Base-by-base conservation (phyloP, 2,113 vertebrate genomes). In the Chaenogobius annularis region DNA sequence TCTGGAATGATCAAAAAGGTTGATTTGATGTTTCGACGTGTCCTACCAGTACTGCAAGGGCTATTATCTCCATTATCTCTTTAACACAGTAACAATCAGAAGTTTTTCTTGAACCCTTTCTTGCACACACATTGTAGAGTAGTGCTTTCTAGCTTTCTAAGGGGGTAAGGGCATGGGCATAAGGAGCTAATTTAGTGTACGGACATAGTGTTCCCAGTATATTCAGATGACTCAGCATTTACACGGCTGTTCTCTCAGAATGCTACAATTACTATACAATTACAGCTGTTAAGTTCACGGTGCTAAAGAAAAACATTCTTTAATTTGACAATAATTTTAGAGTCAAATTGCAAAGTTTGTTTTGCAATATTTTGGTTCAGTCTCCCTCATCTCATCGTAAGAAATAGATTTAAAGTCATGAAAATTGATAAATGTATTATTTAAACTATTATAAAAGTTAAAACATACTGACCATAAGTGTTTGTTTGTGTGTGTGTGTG, bases 201-300 rank as follows among this genome's bases (percentile, higher is more conserved):
- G 31, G 13, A 61, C 52, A 23, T 0, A 2, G 59, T 69, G 67
- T 70, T 80, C 58, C 31, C 77, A 81, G 76, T 65, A 12, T 73
- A 75, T 71, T 86, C 73, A 89, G 62, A 83, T 86, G 85, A 89
- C 85, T 88, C 87, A 86, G 88, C 87, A 79, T n/a, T 70, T 17
- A 65, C 26, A 3, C 44, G 19, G 44, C 44, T 46, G 68, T 63
- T 20, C 74, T 75, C 9, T 13, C 15, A 56, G 3, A 11, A 50
- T 37, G 20, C 63, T 26, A 35, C 58, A 62, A 35, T 44, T 11
- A 59, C 22, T 22, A 58, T 40, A 40, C 26, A 31, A 31, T 31
- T 2, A 31, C 26, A 31, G 26, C 26, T 31, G 26, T 31, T 31
- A 31, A 31, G 26, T 31, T 31, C 26, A 31, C 26, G 26, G 26